A percentile compares a stretch with the other conserved stretches of the same genome.
These are phyloP conservation scores for Setipinna tenuifilis DNA, from an alignment of 2,797 vertebrate genomes.

Conservation along the genomic window DNA sequence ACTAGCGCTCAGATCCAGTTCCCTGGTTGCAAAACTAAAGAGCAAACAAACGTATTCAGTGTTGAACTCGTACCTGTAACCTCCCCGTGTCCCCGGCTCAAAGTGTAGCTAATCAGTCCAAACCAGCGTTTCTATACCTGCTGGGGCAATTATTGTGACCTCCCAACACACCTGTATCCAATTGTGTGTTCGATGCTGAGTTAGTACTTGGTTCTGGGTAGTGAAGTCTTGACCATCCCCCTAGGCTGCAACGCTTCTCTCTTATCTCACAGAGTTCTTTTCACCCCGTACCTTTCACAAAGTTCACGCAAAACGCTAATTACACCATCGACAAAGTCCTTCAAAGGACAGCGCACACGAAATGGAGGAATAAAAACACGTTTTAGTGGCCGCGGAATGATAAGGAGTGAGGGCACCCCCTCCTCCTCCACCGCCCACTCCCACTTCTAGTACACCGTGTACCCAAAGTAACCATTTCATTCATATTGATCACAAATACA, in stretches of 20 bases:
- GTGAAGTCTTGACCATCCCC: slow-evolving; percentile 27
- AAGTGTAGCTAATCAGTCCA: background rate
- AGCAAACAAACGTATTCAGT: no score
- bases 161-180: slow-evolving; percentile 34
- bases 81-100: slow-evolving; percentile 26
- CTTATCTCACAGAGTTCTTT: background rate
- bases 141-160: background rate
- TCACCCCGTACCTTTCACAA: background rate
- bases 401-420: background rate
- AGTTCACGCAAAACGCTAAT: background rate
- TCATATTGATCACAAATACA: slow-evolving; percentile 52
- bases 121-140: slow-evolving; percentile 1
- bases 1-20: background rate
- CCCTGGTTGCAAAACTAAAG: background rate
- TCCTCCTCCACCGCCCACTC: background rate
- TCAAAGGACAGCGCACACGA: background rate
- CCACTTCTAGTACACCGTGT: slow-evolving; percentile 18
- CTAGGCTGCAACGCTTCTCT: background rate
- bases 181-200: slow-evolving; percentile 10
- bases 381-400: background rate
- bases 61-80: background rate
- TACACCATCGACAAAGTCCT: background rate
- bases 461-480: slow-evolving; percentile 45
- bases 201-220: slow-evolving; percentile 29
- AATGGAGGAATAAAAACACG: background rate